Evolutionary conservation across 2,113 vertebrate species (phyloP).

Genomic region (Thamnaconus septentrionalis): DNA sequence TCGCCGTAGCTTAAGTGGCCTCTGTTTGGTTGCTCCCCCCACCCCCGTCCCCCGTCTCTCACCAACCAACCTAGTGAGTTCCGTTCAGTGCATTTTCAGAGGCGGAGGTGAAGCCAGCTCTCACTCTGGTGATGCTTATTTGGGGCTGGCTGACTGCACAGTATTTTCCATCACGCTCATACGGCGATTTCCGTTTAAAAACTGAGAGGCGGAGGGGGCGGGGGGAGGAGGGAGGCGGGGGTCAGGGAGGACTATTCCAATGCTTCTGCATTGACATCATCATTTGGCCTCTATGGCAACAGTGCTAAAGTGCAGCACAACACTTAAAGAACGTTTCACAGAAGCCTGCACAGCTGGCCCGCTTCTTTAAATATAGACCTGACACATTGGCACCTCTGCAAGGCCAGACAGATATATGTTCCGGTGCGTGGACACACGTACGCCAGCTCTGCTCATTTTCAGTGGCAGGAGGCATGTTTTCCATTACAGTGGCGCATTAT

Average conservation of each 20-base stretch:
- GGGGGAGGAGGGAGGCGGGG: not conserved
- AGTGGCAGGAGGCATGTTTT: constrained; percentile 21
- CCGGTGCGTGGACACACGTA: not conserved
- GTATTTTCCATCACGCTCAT: constrained; percentile 54
- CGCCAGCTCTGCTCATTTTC: not conserved
- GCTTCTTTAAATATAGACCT: constrained; percentile 64
- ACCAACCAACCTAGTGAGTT: constrained; percentile 1
- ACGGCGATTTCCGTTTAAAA: constrained; percentile 42
- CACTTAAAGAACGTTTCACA: constrained; percentile 52
- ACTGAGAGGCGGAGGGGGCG: not conserved
- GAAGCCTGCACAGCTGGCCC: constrained; percentile 53
- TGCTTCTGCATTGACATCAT: constrained; percentile 68
- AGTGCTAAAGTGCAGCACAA: constrained; percentile 64
- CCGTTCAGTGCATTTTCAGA: constrained; percentile 26
- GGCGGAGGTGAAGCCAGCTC: constrained; percentile 30
- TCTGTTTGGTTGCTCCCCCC: constrained; percentile 5
- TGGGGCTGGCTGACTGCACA: constrained; percentile 38
- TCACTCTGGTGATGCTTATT: constrained; percentile 29
- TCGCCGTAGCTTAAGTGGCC: not conserved
- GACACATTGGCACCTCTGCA: constrained; percentile 33
- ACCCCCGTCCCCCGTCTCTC: not conserved
- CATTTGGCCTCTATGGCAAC: constrained; percentile 63
- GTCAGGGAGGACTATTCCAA: constrained; percentile 41
- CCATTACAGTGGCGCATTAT: not conserved
- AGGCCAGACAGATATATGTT: constrained; percentile 13